A percentile compares a stretch with the other conserved stretches of the same genome.
Evolutionary conservation across 2,888 invertebrate species (phyloP).

Genomic region (Latrodectus elegans): DNA sequence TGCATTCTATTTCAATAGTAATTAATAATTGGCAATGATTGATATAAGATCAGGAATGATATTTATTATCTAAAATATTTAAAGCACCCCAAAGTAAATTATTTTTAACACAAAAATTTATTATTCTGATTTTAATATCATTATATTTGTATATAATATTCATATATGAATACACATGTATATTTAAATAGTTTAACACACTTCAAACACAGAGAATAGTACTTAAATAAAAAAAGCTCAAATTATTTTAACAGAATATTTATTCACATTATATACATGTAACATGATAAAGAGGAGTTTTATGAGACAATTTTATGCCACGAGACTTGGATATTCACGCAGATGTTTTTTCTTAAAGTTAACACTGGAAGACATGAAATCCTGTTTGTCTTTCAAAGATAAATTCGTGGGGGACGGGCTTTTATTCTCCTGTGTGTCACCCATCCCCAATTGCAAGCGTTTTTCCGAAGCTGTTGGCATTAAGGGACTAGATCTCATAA

Average conservation of each 20-base stretch:
- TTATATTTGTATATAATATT: too few species aligned
- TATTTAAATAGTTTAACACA: too few species aligned
- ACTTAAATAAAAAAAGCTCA: too few species aligned
- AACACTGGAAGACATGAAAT: slow-evolving; percentile 55
- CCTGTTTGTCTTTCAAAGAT: slow-evolving; percentile 51
- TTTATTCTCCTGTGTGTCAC: slow-evolving; percentile 18
- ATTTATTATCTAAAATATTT: too few species aligned
- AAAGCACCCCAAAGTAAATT: too few species aligned
- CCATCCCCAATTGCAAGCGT: slow-evolving; percentile 8
- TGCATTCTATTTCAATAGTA: too few species aligned
- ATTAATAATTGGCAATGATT: too few species aligned
- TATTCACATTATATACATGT: not conserved
- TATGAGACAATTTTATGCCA: slow-evolving; percentile 32
- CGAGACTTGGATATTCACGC: slow-evolving; percentile 48
- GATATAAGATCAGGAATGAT: too few species aligned
- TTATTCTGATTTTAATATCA: too few species aligned
- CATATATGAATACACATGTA: too few species aligned
- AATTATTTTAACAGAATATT: not conserved
- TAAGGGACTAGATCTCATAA: slow-evolving; percentile 64
- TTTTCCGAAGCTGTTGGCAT: slow-evolving; percentile 22
- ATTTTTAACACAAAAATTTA: too few species aligned
- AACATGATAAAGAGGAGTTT: slow-evolving; percentile 12
- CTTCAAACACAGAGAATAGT: too few species aligned
- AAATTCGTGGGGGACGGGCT: slow-evolving; percentile 60
- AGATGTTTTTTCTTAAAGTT: slow-evolving; percentile 64